Evolutionary conservation across 2,888 invertebrate species (phyloP), one percentile per base, ranked within the genome.

Genomic region (Drosophila dives): DNA sequence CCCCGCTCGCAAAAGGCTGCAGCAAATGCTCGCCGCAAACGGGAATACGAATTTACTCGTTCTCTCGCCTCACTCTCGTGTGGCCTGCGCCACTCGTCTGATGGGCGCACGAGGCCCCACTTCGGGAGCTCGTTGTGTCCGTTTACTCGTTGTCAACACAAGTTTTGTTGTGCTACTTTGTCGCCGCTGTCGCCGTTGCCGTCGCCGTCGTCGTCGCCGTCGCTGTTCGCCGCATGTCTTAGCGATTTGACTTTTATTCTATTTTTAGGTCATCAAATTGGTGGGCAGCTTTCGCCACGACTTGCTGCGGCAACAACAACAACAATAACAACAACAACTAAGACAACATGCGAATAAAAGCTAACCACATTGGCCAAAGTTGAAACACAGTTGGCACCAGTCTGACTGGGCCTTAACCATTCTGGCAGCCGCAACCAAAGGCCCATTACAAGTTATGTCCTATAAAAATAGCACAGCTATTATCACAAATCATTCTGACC

Each of bases 241-340:
- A 71, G 72, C 78, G 87, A 89, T 87, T 86, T 81, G 78, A 81
- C 82, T 77, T 77, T 78, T 87, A 70, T 85, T 85, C 90, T 86
- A 90, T 90, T 86, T 86, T 89, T 90, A 89, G 86, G 91, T 86
- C 86, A 86, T 87, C 77, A 80, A 83, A 75, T 76, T 72, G 88
- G 55, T 89, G 82, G 82, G 79, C 70, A 82, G 49, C 61, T 75
- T 65, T 62, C 78, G 65, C 64, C 63, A 63, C 64, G 55, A 51
- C 50, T 69, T 55, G 70, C 62, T 58, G 59, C 72, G 29, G 34
- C 61, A 36, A 32, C 29, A 42, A 26, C 36, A 7, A 3, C 36
- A 58, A 50, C 54, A 62, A 49, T 23, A 26, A 12, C 40, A 60
- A 38, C 60, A 53, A 64, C 71, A 68, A 63, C 64, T 65, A 58